Evolutionary conservation across 2,888 invertebrate genomes (phyloP).

Genomic region (Plagiodera versicolora): DNA sequence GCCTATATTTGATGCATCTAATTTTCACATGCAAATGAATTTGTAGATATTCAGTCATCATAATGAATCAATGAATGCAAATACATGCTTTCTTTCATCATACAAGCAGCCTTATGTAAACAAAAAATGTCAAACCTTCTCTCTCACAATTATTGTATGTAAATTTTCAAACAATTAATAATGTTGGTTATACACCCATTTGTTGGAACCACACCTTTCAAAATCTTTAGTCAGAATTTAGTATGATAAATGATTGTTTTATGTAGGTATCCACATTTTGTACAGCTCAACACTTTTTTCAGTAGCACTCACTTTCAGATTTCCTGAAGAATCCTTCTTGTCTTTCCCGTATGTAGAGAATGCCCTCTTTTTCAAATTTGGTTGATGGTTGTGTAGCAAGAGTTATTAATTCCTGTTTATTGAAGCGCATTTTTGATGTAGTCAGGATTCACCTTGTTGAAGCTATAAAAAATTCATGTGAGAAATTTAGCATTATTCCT

Average conservation of each 20-base stretch:
- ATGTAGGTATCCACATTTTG: not conserved
- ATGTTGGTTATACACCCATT: too few species aligned
- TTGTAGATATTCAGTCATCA: not conserved
- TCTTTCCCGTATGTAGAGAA: slow-evolving; percentile 81
- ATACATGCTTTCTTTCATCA: not conserved
- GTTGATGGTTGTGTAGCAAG: slow-evolving; percentile 85
- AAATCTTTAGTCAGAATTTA: too few species aligned
- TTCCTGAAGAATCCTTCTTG: slow-evolving; percentile 91
- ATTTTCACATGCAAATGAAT: slow-evolving; percentile 25
- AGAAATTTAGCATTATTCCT: not conserved
- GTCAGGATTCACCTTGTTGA: not conserved
- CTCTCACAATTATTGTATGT: not conserved
- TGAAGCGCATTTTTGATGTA: slow-evolving; percentile 74
- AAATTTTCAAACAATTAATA: not conserved
- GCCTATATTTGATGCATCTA: slow-evolving; percentile 23
- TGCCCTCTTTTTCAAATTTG: slow-evolving; percentile 90
- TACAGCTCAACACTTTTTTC: not conserved
- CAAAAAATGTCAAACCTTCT: not conserved
- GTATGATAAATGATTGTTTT: too few species aligned
- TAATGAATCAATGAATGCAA: not conserved
- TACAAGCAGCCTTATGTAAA: not conserved
- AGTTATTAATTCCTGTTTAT: slow-evolving; percentile 83
- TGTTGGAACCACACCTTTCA: too few species aligned
- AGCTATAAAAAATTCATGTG: too few species aligned
- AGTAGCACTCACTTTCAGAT: slow-evolving; percentile 75